These are phyloP conservation scores for Alectura lathami DNA, from an alignment of 2,113 vertebrate species.

Conservation along the genomic window DNA sequence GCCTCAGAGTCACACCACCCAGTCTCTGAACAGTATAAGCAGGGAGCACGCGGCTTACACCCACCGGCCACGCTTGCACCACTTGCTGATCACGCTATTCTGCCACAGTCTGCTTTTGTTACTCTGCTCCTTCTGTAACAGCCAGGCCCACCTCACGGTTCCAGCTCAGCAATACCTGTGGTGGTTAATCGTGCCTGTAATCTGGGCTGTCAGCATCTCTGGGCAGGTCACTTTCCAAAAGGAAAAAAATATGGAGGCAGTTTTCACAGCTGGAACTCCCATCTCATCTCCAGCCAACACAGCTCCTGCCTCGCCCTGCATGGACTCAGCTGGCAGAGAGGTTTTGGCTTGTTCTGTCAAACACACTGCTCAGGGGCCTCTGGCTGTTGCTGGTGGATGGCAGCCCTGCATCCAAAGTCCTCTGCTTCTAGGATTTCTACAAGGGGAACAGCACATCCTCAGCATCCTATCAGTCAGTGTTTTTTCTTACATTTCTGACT, in stretches of 20 bases:
- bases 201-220: neutral
- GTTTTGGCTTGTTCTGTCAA: neutral
- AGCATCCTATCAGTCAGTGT: neutral
- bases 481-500: neutral
- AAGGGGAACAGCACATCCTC: neutral
- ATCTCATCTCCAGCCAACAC: neutral
- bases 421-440: neutral
- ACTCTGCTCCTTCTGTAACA: neutral
- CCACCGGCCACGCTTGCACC: neutral
- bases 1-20: neutral
- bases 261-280: constrained; percentile 15
- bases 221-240: neutral
- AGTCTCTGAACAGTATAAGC: neutral
- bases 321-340: neutral
- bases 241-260: neutral
- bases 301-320: neutral
- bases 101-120: neutral
- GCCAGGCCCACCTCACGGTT: neutral
- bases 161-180: neutral
- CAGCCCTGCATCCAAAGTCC: neutral
- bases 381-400: neutral
- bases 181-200: neutral
- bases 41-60: neutral
- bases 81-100: neutral
- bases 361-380: neutral